A percentile compares a stretch with the other conserved stretches of the same genome.
Conservation (phyloP, 2,113 vertebrate genomes). For the Condylura cristata region DNA sequence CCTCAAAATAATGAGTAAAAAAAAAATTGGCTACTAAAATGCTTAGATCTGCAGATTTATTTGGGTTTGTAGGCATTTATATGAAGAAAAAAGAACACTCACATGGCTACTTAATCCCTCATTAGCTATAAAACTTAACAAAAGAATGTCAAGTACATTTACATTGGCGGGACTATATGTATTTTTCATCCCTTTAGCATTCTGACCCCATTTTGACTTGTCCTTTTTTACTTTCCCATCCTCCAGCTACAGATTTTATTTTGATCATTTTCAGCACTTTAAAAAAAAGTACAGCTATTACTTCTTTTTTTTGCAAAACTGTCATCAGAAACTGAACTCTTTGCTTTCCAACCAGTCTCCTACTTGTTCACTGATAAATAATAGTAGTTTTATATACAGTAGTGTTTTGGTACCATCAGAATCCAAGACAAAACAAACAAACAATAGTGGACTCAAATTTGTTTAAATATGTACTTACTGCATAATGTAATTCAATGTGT, state of each 20-base stretch:
- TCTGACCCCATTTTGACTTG: not conserved
- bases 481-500: too few species aligned
- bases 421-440: not conserved
- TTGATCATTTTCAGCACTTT: not conserved
- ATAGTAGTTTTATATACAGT: not conserved
- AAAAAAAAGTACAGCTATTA: not conserved
- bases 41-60: not conserved
- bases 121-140: not conserved
- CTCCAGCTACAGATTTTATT: not conserved
- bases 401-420: not conserved
- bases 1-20: constrained; percentile 8
- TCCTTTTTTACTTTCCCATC: not conserved
- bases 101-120: not conserved
- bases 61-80: not conserved
- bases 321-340: not conserved
- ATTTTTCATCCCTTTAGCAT: not conserved
- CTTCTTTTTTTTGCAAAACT: constrained; percentile 23
- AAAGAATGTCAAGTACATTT: constrained; percentile 4
- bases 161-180: not conserved
- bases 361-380: not conserved
- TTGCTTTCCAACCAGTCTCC: not conserved
- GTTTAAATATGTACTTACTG: too few species aligned
- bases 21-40: not conserved
- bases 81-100: not conserved
- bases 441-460: not conserved